Base-by-base conservation (phyloP, 2,113 vertebrate species). In the Corythornis vintsioides region DNA sequence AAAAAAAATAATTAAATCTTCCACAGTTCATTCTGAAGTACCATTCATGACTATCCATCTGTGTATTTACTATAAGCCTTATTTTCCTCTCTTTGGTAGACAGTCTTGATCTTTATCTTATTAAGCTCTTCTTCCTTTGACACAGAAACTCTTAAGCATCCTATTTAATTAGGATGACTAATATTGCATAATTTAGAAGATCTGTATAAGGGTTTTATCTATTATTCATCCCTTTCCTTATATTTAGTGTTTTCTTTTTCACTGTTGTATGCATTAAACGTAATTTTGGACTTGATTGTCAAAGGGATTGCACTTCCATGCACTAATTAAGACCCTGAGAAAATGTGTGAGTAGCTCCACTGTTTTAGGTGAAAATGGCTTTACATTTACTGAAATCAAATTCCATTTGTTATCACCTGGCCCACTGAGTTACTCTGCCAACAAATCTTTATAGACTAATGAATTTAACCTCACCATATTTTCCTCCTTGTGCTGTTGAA, bases 121-220 rank as follows among this genome's bases (percentile, higher is more conserved):
- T 28, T 80, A 73, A 91, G 26, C 25, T 63, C 13, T 89, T 73
- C 77, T 67, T 80, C 56, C 29, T 70, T 25, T 60, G 56, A 43
- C 43, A 60, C 13, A 74, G 64, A 92, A 73, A 79, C 2, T 73
- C 40, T 74, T 83, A 66, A 71, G 38, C 60, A 80, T 63, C 21
- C 12, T 35, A 85, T 92, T 70, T 77, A 31, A 38, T 50, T 79
- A 64, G 21, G 66, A 71, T 86, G 79, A 83, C 61, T 88, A 91
- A 91, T 86, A 60, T 25, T 86, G 33, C 56, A 13, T 87, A 88
- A 81, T 93, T 88, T 88, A 71, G 25, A 91, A 70, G 72, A 74
- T 83, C 75, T 43, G 10, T 71, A 60, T 83, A 66, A 85, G 66
- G 15, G 13, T 80, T 91, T 92, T 89, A 82, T 86, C 72, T 77